phyloP scores from a whole-genome alignment of 1,140 invertebrate species.

The Copidosoma floridanum region DNA sequence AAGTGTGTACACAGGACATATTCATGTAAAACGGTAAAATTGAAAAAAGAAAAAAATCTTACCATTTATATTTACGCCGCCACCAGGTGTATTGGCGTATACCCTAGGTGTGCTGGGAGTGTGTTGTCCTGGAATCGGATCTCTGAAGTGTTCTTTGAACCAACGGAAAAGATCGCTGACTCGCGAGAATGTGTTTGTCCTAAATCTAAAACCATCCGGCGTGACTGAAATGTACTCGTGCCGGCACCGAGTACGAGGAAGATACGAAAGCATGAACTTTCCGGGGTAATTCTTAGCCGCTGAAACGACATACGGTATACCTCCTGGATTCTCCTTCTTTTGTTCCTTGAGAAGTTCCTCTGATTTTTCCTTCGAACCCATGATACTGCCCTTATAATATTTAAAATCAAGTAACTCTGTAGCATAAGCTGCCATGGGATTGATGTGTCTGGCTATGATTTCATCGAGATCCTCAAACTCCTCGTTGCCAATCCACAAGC shows the following conservation, averaged over 20 bases:
- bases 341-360: slow-evolving; percentile 86
- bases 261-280: slow-evolving; percentile 91
- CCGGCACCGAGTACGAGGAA: slow-evolving; percentile 77
- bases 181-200: slow-evolving; percentile 83
- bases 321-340: slow-evolving; percentile 79
- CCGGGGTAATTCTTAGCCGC: slow-evolving; percentile 87
- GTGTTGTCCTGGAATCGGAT: slow-evolving; percentile 73
- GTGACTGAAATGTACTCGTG: slow-evolving; percentile 92
- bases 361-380: slow-evolving; percentile 77
- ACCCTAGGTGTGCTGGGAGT: slow-evolving; percentile 74
- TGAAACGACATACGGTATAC: slow-evolving; percentile 90
- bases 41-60: no score
- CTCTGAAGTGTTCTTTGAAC: slow-evolving; percentile 98
- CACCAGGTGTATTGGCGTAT: slow-evolving; percentile 66
- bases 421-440: slow-evolving; percentile 91
- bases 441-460: slow-evolving; percentile 95
- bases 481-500: slow-evolving; percentile 81
- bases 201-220: slow-evolving; percentile 89
- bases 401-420: slow-evolving; percentile 90
- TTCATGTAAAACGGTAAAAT: no score
- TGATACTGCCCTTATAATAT: slow-evolving; percentile 76
- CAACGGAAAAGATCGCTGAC: slow-evolving; percentile 84
- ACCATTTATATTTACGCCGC: slow-evolving; percentile 42
- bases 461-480: slow-evolving; percentile 99
- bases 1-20: background rate